Conservation (phyloP, 2,797 vertebrate genomes). For the Sebastiscus tertius region DNA sequence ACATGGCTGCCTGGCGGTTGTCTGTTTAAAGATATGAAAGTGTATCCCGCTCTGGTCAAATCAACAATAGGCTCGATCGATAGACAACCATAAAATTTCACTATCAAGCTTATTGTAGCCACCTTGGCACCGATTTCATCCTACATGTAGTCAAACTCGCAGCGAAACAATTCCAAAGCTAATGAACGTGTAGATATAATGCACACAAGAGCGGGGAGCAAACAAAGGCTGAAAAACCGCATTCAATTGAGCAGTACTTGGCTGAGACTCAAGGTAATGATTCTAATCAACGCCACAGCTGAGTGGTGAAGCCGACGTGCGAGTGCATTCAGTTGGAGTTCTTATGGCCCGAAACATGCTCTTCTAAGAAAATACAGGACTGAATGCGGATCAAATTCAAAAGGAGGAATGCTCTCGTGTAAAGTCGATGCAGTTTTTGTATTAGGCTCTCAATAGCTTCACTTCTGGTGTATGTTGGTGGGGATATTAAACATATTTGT, state of each 20-base stretch:
- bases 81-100: neutral
- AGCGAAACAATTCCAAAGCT: conserved; percentile 40
- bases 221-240: conserved; percentile 53
- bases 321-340: conserved; percentile 23
- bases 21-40: conserved; percentile 7
- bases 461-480: neutral
- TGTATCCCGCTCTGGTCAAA: neutral
- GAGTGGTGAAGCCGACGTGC: conserved; percentile 10
- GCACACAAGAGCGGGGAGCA: conserved; percentile 3
- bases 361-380: neutral
- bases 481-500: neutral
- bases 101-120: conserved; percentile 6
- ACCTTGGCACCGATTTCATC: conserved; percentile 21
- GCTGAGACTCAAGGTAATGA: conserved; percentile 57
- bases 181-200: conserved; percentile 32
- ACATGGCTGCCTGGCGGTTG: conserved; percentile 7
- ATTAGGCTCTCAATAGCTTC: neutral
- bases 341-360: conserved; percentile 12
- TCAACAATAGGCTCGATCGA: neutral
- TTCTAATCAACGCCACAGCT: conserved; percentile 53
- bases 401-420: neutral
- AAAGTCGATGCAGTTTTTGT: neutral
- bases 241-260: conserved; percentile 48
- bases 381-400: neutral
- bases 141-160: conserved; percentile 14